These are phyloP conservation scores for Drosophila lacertosa DNA, from an alignment of 1,140 invertebrate species.

Conservation along the genomic window DNA sequence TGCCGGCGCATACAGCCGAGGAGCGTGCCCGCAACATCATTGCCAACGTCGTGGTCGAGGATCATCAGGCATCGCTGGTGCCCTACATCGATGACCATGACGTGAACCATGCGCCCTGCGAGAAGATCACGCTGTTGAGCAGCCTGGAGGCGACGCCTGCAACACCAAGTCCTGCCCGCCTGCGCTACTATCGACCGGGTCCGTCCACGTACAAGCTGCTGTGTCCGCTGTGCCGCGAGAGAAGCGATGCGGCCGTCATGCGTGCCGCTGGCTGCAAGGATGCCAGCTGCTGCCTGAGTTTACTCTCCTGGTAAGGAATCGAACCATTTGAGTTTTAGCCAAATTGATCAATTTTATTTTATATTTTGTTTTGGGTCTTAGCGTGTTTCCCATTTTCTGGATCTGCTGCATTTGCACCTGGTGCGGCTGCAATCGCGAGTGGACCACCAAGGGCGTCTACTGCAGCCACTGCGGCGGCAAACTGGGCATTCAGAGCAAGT, in stretches of 20 bases:
- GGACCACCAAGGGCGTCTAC: slow-evolving; percentile 76
- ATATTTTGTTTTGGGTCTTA: slow-evolving; percentile 9
- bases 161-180: slow-evolving; percentile 32
- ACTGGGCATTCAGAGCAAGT: slow-evolving; percentile 71
- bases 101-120: not conserved
- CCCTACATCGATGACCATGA: slow-evolving; percentile 74
- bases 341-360: too few species aligned
- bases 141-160: slow-evolving; percentile 37
- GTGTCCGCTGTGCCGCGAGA: slow-evolving; percentile 70
- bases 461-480: slow-evolving; percentile 78
- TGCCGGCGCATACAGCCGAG: slow-evolving; percentile 69
- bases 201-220: slow-evolving; percentile 73
- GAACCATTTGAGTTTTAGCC: too few species aligned
- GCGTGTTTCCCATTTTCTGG: slow-evolving; percentile 78
- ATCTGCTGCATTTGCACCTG: slow-evolving; percentile 77
- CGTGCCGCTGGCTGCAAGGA: slow-evolving; percentile 73
- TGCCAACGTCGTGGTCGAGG: slow-evolving; percentile 75
- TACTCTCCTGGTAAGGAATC: slow-evolving; percentile 77
- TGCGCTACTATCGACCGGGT: slow-evolving; percentile 72
- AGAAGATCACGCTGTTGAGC: slow-evolving; percentile 44
- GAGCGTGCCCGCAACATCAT: slow-evolving; percentile 73
- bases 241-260: slow-evolving; percentile 78
- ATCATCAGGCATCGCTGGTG: slow-evolving; percentile 44
- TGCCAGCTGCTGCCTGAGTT: slow-evolving; percentile 65
- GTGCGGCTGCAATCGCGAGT: slow-evolving; percentile 80